Evolutionary conservation across 1,140 invertebrate species (phyloP).

Genomic region (Drosophila tani): DNA sequence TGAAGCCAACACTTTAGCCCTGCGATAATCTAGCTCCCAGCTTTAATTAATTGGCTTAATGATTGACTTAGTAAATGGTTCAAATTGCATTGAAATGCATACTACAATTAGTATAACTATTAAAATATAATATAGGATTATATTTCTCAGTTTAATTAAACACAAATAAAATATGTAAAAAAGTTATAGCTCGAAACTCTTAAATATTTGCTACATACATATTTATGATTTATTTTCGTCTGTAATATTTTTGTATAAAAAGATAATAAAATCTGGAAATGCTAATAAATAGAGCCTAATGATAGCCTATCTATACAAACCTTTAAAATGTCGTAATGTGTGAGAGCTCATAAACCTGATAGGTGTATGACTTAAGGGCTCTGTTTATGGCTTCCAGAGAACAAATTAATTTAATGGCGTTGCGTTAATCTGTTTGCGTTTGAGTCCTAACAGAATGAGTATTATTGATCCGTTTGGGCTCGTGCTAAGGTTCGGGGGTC

Average conservation of each 20-base stretch:
- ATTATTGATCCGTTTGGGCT: slow-evolving; percentile 20
- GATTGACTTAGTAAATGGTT: not conserved
- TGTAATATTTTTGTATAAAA: no score
- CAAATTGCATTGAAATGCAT: not conserved
- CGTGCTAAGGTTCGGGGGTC: not conserved
- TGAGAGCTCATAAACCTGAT: not conserved
- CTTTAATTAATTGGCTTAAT: not conserved
- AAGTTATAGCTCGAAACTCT: no score
- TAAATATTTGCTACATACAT: no score
- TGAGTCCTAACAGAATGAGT: slow-evolving; percentile 7
- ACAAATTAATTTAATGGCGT: slow-evolving; percentile 20
- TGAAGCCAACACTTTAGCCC: no score
- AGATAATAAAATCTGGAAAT: no score
- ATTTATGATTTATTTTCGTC: no score
- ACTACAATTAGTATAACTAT: not conserved
- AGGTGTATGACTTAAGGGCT: not conserved
- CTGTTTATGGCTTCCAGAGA: not conserved
- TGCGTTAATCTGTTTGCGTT: slow-evolving; percentile 26
- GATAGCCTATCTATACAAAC: not conserved
- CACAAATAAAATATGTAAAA: not conserved
- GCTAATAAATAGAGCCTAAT: not conserved
- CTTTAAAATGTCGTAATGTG: not conserved
- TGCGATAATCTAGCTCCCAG: not conserved
- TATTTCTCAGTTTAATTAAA: not conserved
- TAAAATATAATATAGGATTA: not conserved